phyloP scores from a whole-genome alignment of 2,797 vertebrate genomes.

The Pteropus rufus region DNA sequence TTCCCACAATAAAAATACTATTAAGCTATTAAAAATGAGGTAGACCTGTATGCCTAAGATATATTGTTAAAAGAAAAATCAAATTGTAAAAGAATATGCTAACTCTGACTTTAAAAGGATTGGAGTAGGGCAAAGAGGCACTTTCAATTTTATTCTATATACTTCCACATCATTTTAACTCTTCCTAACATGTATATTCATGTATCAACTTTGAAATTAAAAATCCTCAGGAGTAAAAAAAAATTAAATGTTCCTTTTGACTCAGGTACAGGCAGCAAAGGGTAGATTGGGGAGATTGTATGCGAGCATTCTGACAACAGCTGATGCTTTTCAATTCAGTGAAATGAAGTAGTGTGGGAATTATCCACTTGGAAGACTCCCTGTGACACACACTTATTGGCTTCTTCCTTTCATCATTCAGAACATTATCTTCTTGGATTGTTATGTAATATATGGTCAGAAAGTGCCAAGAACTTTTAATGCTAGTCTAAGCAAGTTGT shows the following conservation, averaged over 20 bases:
- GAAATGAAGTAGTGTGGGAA: not conserved
- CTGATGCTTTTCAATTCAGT: not conserved
- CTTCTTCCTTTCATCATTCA: not conserved
- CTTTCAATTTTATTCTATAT: constrained; percentile 1
- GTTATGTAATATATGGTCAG: not conserved
- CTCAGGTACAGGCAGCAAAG: not conserved
- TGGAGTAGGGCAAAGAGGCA: not conserved
- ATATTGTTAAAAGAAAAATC: not conserved
- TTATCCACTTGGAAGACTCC: not conserved
- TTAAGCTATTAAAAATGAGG: not conserved
- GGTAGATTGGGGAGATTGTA: not conserved
- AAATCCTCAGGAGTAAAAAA: not conserved
- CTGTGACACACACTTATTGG: not conserved
- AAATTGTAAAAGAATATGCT: not conserved
- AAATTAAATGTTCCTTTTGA: not conserved
- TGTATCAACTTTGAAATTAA: not conserved
- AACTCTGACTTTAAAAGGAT: not conserved
- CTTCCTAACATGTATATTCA: not conserved
- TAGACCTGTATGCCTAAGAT: not conserved
- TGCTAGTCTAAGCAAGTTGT: not conserved
- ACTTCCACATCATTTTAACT: not conserved
- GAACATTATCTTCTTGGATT: not conserved
- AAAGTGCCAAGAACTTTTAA: not conserved
- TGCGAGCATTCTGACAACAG: not conserved
- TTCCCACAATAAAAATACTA: not conserved